Conservation (phyloP, 2,888 invertebrate genomes). For the Scrobipalpa atriplicella region DNA sequence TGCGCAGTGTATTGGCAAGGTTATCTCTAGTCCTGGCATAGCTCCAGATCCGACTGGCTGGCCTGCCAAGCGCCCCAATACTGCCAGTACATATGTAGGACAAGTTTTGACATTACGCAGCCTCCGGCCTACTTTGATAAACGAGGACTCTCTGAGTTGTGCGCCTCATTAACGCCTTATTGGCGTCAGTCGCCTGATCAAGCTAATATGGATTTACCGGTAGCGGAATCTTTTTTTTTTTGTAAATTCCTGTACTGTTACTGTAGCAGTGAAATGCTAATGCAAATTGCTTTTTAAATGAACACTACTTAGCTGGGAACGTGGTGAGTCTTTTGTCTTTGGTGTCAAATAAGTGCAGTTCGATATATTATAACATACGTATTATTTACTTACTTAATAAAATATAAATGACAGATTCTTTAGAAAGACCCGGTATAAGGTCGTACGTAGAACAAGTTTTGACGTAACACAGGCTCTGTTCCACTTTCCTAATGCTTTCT, state of each 20-base stretch:
- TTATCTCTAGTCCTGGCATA: constrained; percentile 61
- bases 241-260: not conserved
- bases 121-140: constrained; percentile 33
- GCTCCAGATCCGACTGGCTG: constrained; percentile 49
- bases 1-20: constrained; percentile 46
- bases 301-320: too few species aligned
- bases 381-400: not conserved
- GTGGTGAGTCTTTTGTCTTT: too few species aligned
- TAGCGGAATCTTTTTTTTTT: too few species aligned
- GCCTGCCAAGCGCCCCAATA: constrained; percentile 56
- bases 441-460: constrained; percentile 21
- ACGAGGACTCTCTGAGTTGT: not conserved
- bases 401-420: not conserved
- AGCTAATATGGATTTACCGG: not conserved
- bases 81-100: constrained; percentile 59
- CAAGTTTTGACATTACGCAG: constrained; percentile 56
- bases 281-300: too few species aligned
- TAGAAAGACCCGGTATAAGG: not conserved
- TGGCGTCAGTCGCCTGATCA: not conserved
- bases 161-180: constrained; percentile 30
- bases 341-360: too few species aligned
- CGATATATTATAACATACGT: too few species aligned
- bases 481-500: constrained; percentile 31
- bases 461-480: constrained; percentile 16
- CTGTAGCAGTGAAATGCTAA: too few species aligned